Evolutionary conservation across 2,797 vertebrate genomes (phyloP).

Genomic region (Tragopan temminckii): DNA sequence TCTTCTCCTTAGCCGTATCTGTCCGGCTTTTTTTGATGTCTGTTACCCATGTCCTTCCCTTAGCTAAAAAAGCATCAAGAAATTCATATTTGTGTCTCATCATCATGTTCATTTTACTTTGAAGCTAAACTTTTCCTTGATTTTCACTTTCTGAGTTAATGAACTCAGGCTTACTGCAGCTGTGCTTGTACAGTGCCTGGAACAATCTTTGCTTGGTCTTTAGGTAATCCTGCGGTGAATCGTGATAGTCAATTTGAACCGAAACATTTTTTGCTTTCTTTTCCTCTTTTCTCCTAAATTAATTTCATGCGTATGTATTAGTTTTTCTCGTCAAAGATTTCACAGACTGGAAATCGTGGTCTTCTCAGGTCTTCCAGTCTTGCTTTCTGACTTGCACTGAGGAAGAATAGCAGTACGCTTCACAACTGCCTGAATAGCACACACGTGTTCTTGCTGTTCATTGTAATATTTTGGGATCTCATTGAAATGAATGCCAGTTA

Average conservation of each 20-base stretch:
- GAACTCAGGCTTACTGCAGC: background rate
- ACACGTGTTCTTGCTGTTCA: background rate
- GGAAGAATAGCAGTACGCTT: background rate
- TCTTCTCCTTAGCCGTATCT: background rate
- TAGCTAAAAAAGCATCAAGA: background rate
- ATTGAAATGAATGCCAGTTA: background rate
- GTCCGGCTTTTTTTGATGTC: background rate
- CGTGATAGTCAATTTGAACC: background rate
- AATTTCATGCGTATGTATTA: background rate
- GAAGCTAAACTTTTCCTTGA: background rate
- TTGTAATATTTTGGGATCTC: background rate
- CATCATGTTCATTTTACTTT: background rate
- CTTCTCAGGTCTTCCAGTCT: background rate
- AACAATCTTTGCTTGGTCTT: background rate
- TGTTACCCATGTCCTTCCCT: background rate
- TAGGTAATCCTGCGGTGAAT: background rate
- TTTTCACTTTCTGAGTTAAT: background rate
- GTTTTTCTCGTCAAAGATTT: background rate
- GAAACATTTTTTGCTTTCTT: background rate
- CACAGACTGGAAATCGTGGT: background rate
- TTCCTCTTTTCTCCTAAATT: background rate
- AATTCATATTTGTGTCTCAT: background rate
- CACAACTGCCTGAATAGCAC: rapidly evolving
- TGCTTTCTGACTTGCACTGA: background rate
- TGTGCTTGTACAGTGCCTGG: background rate